Evolutionary conservation across 2,888 invertebrate genomes (phyloP).

Genomic region (Drosophila tripunctata): DNA sequence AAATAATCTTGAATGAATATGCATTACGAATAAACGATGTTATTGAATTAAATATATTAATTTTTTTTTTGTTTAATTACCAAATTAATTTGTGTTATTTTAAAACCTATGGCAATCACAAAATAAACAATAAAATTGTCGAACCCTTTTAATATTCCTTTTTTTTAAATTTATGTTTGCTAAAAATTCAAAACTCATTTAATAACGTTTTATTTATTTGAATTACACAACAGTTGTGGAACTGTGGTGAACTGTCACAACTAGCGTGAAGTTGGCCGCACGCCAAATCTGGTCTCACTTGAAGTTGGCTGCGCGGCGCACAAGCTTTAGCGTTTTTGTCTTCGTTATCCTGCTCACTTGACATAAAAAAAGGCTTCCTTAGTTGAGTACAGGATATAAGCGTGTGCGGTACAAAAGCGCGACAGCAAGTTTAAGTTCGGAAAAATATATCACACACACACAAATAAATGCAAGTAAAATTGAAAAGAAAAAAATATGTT

Average conservation of each 20-base stretch:
- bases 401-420: constrained; percentile 74
- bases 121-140: too few relatives aligned
- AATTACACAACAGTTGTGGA: constrained; percentile 23
- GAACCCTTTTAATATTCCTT: too few relatives aligned
- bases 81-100: too few relatives aligned
- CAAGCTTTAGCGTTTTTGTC: constrained; percentile 44
- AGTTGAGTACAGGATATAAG: constrained; percentile 84
- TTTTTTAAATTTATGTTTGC: too few relatives aligned
- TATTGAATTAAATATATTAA: too few relatives aligned
- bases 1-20: too few relatives aligned
- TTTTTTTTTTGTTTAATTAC: too few relatives aligned
- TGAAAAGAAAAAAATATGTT: constrained; percentile 29
- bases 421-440: constrained; percentile 41
- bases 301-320: constrained; percentile 42
- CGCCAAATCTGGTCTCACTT: constrained; percentile 40
- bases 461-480: constrained; percentile 30
- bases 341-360: constrained; percentile 60
- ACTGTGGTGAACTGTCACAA: not conserved
- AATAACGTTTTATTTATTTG: not conserved
- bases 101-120: too few relatives aligned
- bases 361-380: constrained; percentile 59
- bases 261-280: constrained; percentile 34
- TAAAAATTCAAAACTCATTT: not conserved
- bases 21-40: too few relatives aligned
- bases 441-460: constrained; percentile 36